A percentile compares a stretch with the other conserved stretches of the same genome.
Conservation (phyloP, 2,797 vertebrate genomes). For the Pipistrellus kuhlii region DNA sequence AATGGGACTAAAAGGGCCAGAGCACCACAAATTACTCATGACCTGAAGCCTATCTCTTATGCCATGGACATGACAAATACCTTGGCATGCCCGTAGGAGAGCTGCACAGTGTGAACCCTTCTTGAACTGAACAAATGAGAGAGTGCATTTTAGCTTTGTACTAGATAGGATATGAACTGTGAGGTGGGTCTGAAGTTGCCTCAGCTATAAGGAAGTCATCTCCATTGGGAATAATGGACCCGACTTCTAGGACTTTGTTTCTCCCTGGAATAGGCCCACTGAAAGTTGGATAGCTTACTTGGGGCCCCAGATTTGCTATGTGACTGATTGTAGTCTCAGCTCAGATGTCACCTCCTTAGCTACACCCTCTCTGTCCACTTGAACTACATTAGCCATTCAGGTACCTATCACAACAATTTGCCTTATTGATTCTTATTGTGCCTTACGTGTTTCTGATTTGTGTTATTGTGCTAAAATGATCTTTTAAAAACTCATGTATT, state of each 20-base stretch:
- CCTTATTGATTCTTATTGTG: background rate
- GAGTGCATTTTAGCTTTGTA: background rate
- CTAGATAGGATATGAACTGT: background rate
- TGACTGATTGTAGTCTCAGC: background rate
- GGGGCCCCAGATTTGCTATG: background rate
- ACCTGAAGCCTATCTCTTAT: background rate
- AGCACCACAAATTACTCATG: background rate
- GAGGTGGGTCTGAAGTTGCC: background rate
- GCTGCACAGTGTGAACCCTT: background rate
- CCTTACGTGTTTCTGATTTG: background rate
- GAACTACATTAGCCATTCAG: background rate
- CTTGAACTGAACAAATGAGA: background rate
- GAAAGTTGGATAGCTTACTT: background rate
- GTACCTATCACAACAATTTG: background rate
- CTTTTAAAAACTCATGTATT: background rate
- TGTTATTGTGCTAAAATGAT: background rate
- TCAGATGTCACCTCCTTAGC: background rate
- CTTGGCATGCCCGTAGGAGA: background rate
- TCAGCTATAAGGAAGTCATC: background rate
- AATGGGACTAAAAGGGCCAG: background rate
- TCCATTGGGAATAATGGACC: background rate
- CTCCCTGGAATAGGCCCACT: background rate
- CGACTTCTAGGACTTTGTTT: background rate
- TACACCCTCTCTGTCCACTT: background rate
- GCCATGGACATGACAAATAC: background rate